Conservation (phyloP, 2,888 invertebrate genomes). For the Sturmia bella region DNA sequence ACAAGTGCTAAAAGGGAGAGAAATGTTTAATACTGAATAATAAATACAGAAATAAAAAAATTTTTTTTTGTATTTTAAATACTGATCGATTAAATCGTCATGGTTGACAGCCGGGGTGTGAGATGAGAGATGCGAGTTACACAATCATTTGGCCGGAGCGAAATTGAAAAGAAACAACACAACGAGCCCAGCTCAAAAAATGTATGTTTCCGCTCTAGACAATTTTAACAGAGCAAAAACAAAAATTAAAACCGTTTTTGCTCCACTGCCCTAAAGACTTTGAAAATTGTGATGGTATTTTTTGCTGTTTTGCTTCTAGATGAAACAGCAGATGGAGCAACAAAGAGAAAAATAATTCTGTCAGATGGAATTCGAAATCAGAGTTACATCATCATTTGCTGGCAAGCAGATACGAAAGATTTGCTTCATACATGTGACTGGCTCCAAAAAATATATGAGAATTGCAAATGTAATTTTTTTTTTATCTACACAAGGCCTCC, state of each 20-base stretch:
- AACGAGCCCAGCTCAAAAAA: constrained; percentile 15
- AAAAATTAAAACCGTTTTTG: constrained; percentile 31
- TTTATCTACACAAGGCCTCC: too few species aligned
- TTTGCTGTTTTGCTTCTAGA: constrained; percentile 12
- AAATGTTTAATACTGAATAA: constrained; percentile 45
- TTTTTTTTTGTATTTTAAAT: constrained; percentile 49
- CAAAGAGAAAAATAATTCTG: constrained; percentile 1
- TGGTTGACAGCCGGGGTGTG: constrained; percentile 59
- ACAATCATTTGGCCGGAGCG: constrained; percentile 60
- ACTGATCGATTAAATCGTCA: constrained; percentile 64
- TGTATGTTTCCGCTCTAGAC: constrained; percentile 19
- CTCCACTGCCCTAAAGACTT: constrained; percentile 56
- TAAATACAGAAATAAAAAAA: constrained; percentile 14
- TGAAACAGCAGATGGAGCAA: background rate
- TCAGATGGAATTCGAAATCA: constrained; percentile 17
- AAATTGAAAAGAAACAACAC: constrained; percentile 17
- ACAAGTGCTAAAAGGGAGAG: constrained; percentile 58
- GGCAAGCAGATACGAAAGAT: background rate
- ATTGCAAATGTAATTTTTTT: too few species aligned
- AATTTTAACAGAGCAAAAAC: constrained; percentile 22
- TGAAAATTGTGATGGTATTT: constrained; percentile 12
- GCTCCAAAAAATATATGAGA: too few species aligned
- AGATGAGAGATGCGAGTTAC: constrained; percentile 51
- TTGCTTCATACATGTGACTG: background rate
- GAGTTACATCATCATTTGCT: constrained; percentile 36